These are phyloP conservation scores for Drosophila sturtevanti DNA, from an alignment of 1,140 invertebrate genomes.

Conservation along the genomic window DNA sequence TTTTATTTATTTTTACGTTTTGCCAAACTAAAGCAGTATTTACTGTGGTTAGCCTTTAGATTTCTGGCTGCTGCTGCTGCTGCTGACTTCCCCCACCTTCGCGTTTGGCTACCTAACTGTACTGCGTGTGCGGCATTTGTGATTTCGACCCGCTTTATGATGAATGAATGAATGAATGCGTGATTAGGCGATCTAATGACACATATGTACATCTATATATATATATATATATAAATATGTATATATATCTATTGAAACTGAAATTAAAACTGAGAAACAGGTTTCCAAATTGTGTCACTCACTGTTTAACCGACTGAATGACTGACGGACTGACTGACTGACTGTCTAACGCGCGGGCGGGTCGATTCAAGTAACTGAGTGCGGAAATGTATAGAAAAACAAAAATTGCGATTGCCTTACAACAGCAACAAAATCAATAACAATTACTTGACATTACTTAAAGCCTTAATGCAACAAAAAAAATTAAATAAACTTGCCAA, in stretches of 20 bases:
- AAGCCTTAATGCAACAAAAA: conserved; percentile 35
- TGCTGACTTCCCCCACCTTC: conserved; percentile 18
- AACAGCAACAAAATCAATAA: conserved; percentile 68
- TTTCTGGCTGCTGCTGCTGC: conserved; percentile 32
- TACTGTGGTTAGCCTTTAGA: conserved; percentile 59
- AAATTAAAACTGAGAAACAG: conserved; percentile 60
- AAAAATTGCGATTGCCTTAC: conserved; percentile 21
- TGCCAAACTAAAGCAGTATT: conserved; percentile 46
- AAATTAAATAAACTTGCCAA: neutral
- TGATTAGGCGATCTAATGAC: conserved; percentile 49
- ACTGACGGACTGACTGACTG: neutral
- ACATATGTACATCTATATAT: conserved; percentile 40
- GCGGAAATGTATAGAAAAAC: conserved; percentile 57
- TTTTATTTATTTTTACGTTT: conserved; percentile 18
- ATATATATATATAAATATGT: conserved; percentile 19
- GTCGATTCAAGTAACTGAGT: conserved; percentile 35
- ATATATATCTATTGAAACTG: conserved; percentile 28
- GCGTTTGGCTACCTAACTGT: conserved; percentile 23
- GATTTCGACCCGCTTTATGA: conserved; percentile 6
- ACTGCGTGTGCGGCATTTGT: conserved; percentile 24
- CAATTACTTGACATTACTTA: conserved; percentile 75
- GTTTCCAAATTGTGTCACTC: conserved; percentile 75
- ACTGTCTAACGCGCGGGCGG: neutral
- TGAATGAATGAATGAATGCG: conserved; percentile 69
- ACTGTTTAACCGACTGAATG: conserved; percentile 13